Evolutionary conservation across 2,888 invertebrate genomes (phyloP).

Genomic region (Campaea margaritaria): DNA sequence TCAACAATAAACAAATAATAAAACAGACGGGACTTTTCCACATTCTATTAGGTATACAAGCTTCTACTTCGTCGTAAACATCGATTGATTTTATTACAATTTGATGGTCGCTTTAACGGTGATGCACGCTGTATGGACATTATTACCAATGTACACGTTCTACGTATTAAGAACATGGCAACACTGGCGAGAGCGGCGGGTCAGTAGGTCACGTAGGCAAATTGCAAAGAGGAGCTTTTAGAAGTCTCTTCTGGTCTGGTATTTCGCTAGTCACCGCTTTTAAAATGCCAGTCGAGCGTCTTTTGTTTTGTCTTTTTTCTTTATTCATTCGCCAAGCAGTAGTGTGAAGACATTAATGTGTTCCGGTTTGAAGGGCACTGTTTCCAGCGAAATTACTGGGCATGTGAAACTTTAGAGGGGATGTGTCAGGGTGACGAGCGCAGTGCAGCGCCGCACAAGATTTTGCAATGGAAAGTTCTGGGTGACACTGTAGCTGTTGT

Average conservation of each 20-base stretch:
- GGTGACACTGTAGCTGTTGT: no score
- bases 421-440: no score
- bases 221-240: background rate
- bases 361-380: no score
- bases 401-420: no score
- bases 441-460: no score
- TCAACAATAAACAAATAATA: background rate
- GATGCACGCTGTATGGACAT: constrained; percentile 17
- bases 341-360: no score
- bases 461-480: no score
- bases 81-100: constrained; percentile 28
- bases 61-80: constrained; percentile 19
- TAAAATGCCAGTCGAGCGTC: no score
- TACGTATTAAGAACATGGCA: constrained; percentile 11
- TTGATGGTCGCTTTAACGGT: constrained; percentile 18
- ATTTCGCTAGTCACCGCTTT: background rate
- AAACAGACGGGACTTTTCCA: constrained; percentile 23
- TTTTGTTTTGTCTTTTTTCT: no score
- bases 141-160: constrained; percentile 2
- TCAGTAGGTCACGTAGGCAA: constrained; percentile 14
- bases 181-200: constrained; percentile 4
- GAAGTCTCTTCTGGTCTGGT: background rate
- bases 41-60: constrained; percentile 6
- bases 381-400: no score
- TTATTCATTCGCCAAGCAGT: no score